Base-by-base conservation (phyloP, 2,888 invertebrate genomes). In the Stenolophus ochropezus region DNA sequence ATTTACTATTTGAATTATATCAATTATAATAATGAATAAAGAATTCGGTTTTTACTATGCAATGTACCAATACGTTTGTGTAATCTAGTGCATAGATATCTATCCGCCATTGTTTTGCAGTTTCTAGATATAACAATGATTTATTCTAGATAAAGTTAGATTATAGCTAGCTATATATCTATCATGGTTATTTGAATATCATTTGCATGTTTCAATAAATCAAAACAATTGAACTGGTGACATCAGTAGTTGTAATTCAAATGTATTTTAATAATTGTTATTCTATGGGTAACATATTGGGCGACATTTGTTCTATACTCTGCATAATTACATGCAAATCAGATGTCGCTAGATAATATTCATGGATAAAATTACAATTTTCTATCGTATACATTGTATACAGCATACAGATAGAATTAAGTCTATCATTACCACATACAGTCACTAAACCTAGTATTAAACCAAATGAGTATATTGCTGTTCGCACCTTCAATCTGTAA, bases 171-270 rank as follows among this genome's bases (percentile, higher is more conserved):
- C 23, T 14, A 23, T 61, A 61, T 23, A 61, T 61, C 61, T 21
- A 61, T 61, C 61, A 61, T 61, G 25, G 21, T 61, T 61, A 25
- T 61, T 61, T 61, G n/a, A 61, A 61, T 61, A 25, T 61, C 20
- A 61, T 61, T 61, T 27, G 14, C 61, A 61, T 61, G 61, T 61
- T 61, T 61, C 61, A 27, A 61, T 61, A 61, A 61, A 61, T 61
- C 61, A 61, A 11, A 61, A 61, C 61, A 61, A 61, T 61, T 61
- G 61, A 25, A 61, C 61, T 61, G 25, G 61, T 61, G 61, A 61
- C 61, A 61, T 23, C 61, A 61, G 14, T 58, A n/a, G 58, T 61
- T 11, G 23, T 21, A 61, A 61, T 61, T 61, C 25, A 61, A 61
- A 56, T 51, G 51, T 16, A 25, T 61, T 61, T 23, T 61, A 61